Evolutionary conservation across 2,888 invertebrate species (phyloP), one percentile per base, ranked within the genome.

Genomic region (Podotricha telesiphe): DNA sequence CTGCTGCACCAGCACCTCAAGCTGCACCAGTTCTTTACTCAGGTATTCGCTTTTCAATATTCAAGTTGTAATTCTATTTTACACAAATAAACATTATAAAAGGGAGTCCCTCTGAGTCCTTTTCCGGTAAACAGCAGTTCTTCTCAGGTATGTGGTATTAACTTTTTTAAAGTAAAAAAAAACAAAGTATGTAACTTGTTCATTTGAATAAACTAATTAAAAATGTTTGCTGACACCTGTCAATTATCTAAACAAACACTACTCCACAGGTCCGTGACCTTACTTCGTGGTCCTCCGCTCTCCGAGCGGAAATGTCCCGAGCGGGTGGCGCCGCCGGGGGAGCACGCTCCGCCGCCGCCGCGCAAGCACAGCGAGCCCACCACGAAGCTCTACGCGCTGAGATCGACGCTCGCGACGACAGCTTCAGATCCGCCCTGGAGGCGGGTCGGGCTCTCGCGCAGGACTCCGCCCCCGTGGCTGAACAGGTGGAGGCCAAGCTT

Each of bases 251-350:
- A n/a, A n/a, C n/a, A n/a, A n/a, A n/a, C n/a, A n/a, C n/a, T n/a
- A n/a, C n/a, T n/a, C n/a, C n/a, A n/a, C 79, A 95, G 95, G 96
- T 96, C 0, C 95, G 99, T 75, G 98, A 98, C 88, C 94, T 99
- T 71, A 95, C 96, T 77, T 96, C 96, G 22, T 99, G 99, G 99
- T 96, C 97, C 0, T 94, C 95, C 15, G 95, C 96, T 67, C 92
- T 98, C 15, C 95, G 97, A 73, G 95, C 97, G 0, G 94, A 95
- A 34, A 96, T 96, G 80, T 88, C 97, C 5, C 94, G 97, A 1
- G 34, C 53, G 4, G 53, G 53, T 10, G 37, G 37, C 11, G 37
- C 34, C 15, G 95, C 97, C 0, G 94, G 95, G 15, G 96, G 96
- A 81, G 96, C 96, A 4, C 94, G 98, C 50, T 96, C 97, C 86